These are phyloP conservation scores for Neomorphus geoffroyi DNA, from an alignment of 2,797 vertebrate genomes.

Conservation along the genomic window DNA sequence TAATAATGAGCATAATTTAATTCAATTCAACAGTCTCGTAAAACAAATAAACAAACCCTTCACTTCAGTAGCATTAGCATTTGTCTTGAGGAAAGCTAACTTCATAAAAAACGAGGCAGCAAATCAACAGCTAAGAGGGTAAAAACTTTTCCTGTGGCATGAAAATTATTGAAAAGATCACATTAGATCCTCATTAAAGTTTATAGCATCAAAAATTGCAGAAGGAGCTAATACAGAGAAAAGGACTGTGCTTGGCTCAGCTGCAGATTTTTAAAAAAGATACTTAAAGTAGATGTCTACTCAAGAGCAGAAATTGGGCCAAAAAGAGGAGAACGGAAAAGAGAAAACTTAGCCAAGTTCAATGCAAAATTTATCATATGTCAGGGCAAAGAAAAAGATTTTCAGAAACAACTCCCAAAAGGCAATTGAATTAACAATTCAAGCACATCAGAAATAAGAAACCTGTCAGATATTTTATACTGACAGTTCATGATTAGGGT, in stretches of 20 bases:
- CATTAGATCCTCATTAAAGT: not conserved
- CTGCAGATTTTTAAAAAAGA: not conserved
- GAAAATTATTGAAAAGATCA: conserved; percentile 23
- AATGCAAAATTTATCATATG: not conserved
- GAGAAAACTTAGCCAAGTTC: not conserved
- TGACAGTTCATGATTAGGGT: conserved; percentile 5
- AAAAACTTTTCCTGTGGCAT: conserved; percentile 17
- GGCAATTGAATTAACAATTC: not conserved
- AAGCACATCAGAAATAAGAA: conserved; percentile 27
- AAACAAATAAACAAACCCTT: conserved; percentile 34
- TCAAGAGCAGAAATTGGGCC: not conserved
- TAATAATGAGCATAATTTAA: conserved; percentile 17
- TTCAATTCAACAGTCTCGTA: conserved; percentile 29
- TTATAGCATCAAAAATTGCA: not conserved
- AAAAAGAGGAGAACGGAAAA: not conserved
- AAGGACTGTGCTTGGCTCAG: not conserved
- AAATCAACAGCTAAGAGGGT: conserved; percentile 28
- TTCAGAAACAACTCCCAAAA: not conserved
- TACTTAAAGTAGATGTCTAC: not conserved
- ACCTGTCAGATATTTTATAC: not conserved
- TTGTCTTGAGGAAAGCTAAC: conserved; percentile 14
- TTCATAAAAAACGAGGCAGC: conserved; percentile 8
- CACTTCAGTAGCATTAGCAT: not conserved
- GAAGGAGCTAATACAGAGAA: not conserved
- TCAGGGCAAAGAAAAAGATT: not conserved